These are phyloP conservation scores for Halcyon smyrnensis DNA, from an alignment of 2,797 vertebrate genomes.

Conservation along the genomic window DNA sequence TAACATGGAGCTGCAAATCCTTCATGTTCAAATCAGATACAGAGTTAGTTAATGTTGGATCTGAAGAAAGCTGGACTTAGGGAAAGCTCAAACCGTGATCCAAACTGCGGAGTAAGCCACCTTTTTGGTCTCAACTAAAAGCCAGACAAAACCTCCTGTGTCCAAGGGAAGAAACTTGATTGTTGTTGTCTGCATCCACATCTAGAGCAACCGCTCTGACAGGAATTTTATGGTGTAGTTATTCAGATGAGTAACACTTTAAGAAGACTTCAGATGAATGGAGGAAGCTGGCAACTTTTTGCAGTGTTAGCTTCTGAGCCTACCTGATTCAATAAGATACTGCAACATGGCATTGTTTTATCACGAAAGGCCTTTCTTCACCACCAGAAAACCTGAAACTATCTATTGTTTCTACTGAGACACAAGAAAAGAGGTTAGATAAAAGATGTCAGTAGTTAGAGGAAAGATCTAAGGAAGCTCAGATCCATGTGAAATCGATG, in stretches of 20 bases:
- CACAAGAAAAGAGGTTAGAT: neutral
- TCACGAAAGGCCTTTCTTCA: neutral
- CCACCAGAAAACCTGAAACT: neutral
- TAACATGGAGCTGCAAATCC: neutral
- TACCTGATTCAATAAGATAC: neutral
- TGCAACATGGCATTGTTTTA: neutral
- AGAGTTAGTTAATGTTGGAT: neutral
- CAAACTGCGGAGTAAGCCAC: neutral
- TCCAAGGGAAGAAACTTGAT: neutral
- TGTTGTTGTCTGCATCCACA: neutral
- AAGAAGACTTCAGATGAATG: neutral
- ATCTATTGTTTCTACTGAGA: neutral
- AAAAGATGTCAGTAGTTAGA: neutral
- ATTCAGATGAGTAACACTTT: neutral
- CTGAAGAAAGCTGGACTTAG: neutral
- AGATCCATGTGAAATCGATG: neutral
- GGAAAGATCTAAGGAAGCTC: neutral
- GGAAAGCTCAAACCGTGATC: neutral
- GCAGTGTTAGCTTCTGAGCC: neutral
- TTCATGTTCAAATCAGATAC: neutral
- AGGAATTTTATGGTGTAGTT: neutral
- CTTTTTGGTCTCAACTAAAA: neutral
- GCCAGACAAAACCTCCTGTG: neutral
- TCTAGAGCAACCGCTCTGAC: fast-evolving
- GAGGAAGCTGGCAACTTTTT: neutral